phyloP scores from a whole-genome alignment of 2,888 invertebrate genomes.

The Odontothrips loti region DNA sequence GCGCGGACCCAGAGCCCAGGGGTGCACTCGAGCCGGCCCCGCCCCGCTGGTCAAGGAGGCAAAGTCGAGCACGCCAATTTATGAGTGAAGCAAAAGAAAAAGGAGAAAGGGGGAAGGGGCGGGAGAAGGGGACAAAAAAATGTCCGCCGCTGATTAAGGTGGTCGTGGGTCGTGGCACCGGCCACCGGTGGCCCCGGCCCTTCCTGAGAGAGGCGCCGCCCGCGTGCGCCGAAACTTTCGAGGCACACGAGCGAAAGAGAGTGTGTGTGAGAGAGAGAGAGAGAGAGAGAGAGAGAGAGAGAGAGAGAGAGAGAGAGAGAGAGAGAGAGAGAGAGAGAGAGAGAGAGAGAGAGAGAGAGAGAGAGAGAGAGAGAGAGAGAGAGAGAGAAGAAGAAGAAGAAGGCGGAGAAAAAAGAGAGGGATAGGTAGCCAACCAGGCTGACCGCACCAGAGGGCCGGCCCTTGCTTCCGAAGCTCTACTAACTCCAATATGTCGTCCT shows the following conservation, averaged over 20 bases:
- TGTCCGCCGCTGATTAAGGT: slow-evolving; percentile 12
- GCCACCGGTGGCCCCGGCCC: not conserved
- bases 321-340: slow-evolving; percentile 18
- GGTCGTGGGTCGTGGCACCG: not conserved
- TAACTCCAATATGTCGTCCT: too few relatives aligned
- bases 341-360: not conserved
- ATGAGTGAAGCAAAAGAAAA: not conserved
- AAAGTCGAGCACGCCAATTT: slow-evolving; percentile 15
- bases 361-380: not conserved
- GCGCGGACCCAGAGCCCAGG: not conserved
- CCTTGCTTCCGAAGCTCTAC: too few relatives aligned
- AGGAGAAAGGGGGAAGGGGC: not conserved
- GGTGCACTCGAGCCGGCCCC: not conserved
- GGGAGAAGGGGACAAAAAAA: not conserved
- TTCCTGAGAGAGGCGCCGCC: not conserved
- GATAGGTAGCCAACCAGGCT: not conserved
- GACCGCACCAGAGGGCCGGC: not conserved
- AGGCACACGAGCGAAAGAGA: not conserved
- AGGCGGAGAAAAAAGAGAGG: not conserved
- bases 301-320: slow-evolving; percentile 11
- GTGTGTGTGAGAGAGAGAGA: not conserved
- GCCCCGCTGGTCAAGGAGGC: not conserved
- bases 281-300: slow-evolving; percentile 18
- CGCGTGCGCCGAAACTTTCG: not conserved
- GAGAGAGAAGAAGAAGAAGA: not conserved